A percentile compares a stretch with the other conserved stretches of the same genome.
Evolutionary conservation across 2,797 vertebrate species (phyloP).

Genomic region (Balearica regulorum): DNA sequence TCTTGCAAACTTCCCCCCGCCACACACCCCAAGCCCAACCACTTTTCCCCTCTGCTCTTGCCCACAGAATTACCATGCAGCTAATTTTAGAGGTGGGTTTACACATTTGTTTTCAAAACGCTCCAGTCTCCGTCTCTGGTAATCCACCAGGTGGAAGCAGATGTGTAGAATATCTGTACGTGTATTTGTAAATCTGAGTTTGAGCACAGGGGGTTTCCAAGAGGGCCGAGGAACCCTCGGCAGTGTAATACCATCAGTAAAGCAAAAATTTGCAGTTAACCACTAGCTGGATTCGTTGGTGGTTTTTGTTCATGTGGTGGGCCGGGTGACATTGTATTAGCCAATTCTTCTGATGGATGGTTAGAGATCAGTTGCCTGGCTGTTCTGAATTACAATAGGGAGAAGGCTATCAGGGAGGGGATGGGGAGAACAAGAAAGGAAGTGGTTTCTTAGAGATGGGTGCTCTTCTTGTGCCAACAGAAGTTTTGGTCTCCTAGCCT

Average conservation of each 20-base stretch:
- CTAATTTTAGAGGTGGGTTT: conserved; percentile 8
- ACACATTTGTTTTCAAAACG: background rate
- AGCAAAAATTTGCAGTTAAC: background rate
- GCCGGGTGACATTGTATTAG: background rate
- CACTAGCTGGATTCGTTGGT: conserved; percentile 10
- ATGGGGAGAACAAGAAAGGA: background rate
- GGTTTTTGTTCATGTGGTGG: conserved; percentile 19
- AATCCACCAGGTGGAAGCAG: conserved; percentile 67
- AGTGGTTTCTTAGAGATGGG: conserved; percentile 18
- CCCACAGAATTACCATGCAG: background rate
- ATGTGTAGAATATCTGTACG: conserved; percentile 3
- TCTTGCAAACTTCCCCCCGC: background rate
- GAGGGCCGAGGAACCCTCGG: background rate
- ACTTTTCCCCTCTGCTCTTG: background rate
- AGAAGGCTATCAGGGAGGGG: background rate
- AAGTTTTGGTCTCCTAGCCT: background rate
- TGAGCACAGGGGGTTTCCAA: background rate
- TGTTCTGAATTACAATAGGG: background rate
- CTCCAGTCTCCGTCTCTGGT: background rate
- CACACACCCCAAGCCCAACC: background rate
- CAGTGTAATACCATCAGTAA: background rate
- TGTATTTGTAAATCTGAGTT: background rate
- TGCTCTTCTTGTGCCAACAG: background rate
- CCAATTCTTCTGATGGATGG: background rate
- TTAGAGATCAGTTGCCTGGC: background rate